Conservation (phyloP, 2,797 vertebrate genomes). For the Acropternis orthonyx region DNA sequence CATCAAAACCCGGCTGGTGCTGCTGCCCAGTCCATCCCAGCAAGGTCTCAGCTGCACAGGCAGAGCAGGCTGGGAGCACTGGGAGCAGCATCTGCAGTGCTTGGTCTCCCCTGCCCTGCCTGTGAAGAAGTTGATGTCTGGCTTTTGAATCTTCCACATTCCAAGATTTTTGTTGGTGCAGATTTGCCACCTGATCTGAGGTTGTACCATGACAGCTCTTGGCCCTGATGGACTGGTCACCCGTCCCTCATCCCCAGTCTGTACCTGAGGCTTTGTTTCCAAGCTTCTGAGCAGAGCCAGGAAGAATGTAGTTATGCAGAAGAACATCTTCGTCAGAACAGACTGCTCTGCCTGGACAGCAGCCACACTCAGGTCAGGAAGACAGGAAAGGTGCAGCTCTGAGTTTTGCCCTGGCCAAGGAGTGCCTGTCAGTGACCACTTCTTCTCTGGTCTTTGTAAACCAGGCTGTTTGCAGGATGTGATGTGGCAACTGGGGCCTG, state of each 20-base stretch:
- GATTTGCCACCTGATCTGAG: not conserved
- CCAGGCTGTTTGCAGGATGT: not conserved
- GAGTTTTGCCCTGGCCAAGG: not conserved
- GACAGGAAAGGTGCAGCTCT: not conserved
- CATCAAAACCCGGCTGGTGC: rapidly evolving
- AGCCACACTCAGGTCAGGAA: not conserved
- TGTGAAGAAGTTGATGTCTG: not conserved
- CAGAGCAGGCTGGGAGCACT: not conserved
- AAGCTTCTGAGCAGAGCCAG: not conserved
- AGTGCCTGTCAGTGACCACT: not conserved
- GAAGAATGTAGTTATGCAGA: rapidly evolving
- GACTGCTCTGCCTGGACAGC: not conserved
- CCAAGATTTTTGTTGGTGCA: not conserved
- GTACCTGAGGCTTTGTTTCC: not conserved
- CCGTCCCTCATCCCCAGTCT: not conserved
- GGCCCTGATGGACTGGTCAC: not conserved
- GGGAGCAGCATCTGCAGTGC: not conserved
- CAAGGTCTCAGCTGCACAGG: not conserved
- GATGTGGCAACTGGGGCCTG: not conserved
- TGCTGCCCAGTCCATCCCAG: not conserved
- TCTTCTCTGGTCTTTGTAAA: not conserved
- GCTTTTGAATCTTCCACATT: not conserved
- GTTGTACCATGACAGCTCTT: not conserved
- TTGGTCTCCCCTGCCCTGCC: not conserved
- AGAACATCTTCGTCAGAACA: not conserved